These are phyloP conservation scores for Drosophila monieri DNA, from an alignment of 2,888 invertebrate species.

Conservation along the genomic window DNA sequence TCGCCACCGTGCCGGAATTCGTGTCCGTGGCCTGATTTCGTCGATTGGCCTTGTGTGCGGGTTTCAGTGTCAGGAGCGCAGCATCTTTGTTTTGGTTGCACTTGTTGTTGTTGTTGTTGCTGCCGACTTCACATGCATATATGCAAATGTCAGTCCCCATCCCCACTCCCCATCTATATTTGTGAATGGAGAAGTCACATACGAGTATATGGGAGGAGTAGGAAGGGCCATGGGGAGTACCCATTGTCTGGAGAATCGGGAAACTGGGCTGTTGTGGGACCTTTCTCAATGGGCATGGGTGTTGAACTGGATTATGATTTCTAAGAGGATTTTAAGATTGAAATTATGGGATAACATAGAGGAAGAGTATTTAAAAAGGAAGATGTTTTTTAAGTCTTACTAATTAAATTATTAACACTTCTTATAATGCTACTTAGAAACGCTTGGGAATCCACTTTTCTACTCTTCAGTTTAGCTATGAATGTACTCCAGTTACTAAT, in stretches of 20 bases:
- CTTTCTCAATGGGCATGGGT: conserved; percentile 9
- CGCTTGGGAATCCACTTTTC: not conserved
- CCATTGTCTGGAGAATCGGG: conserved; percentile 13
- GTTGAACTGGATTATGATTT: not conserved
- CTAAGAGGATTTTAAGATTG: not conserved
- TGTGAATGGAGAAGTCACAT: conserved; percentile 1
- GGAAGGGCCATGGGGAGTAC: not conserved
- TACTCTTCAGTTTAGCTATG: not conserved
- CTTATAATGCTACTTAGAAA: not conserved
- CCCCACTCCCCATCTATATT: not conserved
- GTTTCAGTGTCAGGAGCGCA: conserved; percentile 70
- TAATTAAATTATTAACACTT: not conserved
- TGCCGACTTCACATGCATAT: conserved; percentile 25
- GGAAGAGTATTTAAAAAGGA: not conserved
- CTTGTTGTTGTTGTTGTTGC: conserved; percentile 6
- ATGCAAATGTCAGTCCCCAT: conserved; percentile 21
- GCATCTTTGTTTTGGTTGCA: conserved; percentile 49
- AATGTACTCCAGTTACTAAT: not conserved
- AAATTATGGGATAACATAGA: not conserved
- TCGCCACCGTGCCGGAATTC: conserved; percentile 46
- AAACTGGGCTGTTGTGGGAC: conserved; percentile 5
- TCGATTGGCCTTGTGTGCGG: conserved; percentile 72
- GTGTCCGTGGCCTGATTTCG: conserved; percentile 78
- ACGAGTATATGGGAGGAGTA: not conserved
- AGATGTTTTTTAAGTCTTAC: not conserved